Percentiles rank a stretch among this genome's conserved stretches.
These are phyloP conservation scores for Raillietiella orientalis DNA, from an alignment of 2,888 invertebrate genomes.

Conservation along the genomic window DNA sequence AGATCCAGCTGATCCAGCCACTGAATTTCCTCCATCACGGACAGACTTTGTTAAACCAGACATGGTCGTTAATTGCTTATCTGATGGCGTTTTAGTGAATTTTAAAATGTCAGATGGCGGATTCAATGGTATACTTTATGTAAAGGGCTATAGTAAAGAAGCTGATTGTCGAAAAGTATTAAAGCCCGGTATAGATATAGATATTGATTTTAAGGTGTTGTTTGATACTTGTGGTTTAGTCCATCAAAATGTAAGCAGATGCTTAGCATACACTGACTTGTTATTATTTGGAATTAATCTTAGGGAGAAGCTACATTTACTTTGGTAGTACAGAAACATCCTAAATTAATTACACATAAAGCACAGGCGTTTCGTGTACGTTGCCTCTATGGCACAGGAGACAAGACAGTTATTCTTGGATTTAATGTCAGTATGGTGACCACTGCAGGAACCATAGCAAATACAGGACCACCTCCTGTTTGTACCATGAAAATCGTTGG, in stretches of 20 bases:
- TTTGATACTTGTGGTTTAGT: constrained; percentile 74
- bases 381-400: constrained; percentile 76
- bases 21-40: constrained; percentile 11
- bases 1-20: constrained; percentile 4
- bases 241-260: constrained; percentile 38
- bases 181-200: constrained; percentile 27
- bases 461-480: constrained; percentile 72
- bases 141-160: constrained; percentile 77
- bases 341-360: constrained; percentile 68
- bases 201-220: constrained; percentile 50
- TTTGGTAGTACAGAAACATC: constrained; percentile 81
- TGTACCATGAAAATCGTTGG: constrained; percentile 74
- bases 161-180: constrained; percentile 54
- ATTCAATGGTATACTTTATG: constrained; percentile 66
- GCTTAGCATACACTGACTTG: too few relatives aligned
- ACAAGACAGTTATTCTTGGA: constrained; percentile 63
- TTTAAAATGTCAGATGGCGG: constrained; percentile 18
- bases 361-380: constrained; percentile 88
- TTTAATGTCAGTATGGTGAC: constrained; percentile 86
- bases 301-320: constrained; percentile 72
- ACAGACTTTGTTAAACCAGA: constrained; percentile 57
- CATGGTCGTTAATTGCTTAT: constrained; percentile 57
- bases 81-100: constrained; percentile 55
- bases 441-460: constrained; percentile 75
- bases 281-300: background rate